Conservation (phyloP, 2,113 vertebrate genomes). For the Actinemys pallida region DNA sequence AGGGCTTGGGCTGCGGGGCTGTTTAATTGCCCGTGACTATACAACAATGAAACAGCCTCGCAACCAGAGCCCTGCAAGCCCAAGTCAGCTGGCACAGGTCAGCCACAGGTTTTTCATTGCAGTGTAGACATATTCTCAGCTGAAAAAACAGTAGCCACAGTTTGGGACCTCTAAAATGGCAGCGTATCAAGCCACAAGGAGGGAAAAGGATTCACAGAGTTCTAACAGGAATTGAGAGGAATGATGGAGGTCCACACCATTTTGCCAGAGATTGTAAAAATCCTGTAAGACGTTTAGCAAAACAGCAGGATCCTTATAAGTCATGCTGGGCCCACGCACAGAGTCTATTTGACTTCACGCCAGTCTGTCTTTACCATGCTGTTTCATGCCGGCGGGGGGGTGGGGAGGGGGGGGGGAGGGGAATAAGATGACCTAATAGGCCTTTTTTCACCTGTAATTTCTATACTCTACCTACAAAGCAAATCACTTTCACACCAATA, state of each 20-base stretch:
- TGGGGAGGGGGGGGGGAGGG: not conserved
- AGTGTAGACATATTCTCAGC: too few relatives aligned
- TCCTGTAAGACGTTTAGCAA: not conserved
- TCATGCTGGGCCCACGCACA: not conserved
- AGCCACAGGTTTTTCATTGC: too few relatives aligned
- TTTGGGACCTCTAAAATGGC: too few relatives aligned
- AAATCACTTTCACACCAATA: not conserved
- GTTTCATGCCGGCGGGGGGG: not conserved
- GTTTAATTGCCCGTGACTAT: too few relatives aligned
- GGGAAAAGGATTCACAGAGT: too few relatives aligned
- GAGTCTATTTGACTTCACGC: rapidly evolving
- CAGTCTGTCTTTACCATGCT: not conserved
- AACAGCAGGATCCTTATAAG: not conserved
- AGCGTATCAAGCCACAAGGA: too few relatives aligned
- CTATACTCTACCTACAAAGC: not conserved
- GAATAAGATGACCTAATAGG: not conserved
- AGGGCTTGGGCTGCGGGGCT: too few relatives aligned
- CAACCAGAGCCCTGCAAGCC: too few relatives aligned
- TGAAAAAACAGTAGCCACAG: too few relatives aligned
- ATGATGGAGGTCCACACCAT: not conserved
- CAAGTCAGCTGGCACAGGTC: too few relatives aligned
- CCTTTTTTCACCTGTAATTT: not conserved
- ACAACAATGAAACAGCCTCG: too few relatives aligned
- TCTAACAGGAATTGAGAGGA: rapidly evolving
- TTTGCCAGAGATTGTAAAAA: not conserved